A percentile compares a stretch with the other conserved stretches of the same genome.
Evolutionary conservation across 2,797 vertebrate species (phyloP).

Genomic region (Octomys mimax): DNA sequence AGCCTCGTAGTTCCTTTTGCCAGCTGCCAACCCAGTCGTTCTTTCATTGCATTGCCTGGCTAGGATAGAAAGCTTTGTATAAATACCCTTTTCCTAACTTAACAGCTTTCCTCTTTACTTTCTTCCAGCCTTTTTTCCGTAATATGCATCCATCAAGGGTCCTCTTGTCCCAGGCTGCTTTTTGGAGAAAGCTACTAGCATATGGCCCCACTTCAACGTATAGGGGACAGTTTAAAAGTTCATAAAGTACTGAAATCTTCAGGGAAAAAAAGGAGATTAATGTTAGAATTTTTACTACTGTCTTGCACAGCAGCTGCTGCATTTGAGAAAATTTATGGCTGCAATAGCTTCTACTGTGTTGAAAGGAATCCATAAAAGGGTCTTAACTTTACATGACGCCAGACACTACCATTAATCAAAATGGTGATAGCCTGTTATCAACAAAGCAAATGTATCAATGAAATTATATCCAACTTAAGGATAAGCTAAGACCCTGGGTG

Average conservation of each 20-base stretch:
- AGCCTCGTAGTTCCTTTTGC: slow-evolving; percentile 73
- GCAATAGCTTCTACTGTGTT: slow-evolving; percentile 70
- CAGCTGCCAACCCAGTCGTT: slow-evolving; percentile 62
- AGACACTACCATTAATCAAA: slow-evolving; percentile 73
- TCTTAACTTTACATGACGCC: slow-evolving; percentile 73
- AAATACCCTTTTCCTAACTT: slow-evolving; percentile 32
- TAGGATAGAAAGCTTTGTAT: slow-evolving; percentile 27
- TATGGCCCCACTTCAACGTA: slow-evolving; percentile 47
- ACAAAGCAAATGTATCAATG: slow-evolving; percentile 14
- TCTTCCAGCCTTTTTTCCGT: slow-evolving; percentile 32
- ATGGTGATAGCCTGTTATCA: slow-evolving; percentile 53
- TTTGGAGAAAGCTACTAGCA: slow-evolving; percentile 47
- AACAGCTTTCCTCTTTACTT: not conserved
- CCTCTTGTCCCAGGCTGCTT: slow-evolving; percentile 46
- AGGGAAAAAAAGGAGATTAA: slow-evolving; percentile 53
- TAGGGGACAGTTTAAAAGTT: slow-evolving; percentile 64
- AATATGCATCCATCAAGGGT: slow-evolving; percentile 10
- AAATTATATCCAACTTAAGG: slow-evolving; percentile 39
- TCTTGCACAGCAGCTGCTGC: slow-evolving; percentile 62
- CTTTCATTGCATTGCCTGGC: slow-evolving; percentile 8
- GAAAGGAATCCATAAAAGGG: slow-evolving; percentile 77
- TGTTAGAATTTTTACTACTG: slow-evolving; percentile 73
- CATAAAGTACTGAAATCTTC: slow-evolving; percentile 61
- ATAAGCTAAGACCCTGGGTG: not conserved
- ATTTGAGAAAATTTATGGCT: slow-evolving; percentile 75